Conservation (phyloP, 2,113 vertebrate species). For the Sinocyclocheilus anshuiensis region DNA sequence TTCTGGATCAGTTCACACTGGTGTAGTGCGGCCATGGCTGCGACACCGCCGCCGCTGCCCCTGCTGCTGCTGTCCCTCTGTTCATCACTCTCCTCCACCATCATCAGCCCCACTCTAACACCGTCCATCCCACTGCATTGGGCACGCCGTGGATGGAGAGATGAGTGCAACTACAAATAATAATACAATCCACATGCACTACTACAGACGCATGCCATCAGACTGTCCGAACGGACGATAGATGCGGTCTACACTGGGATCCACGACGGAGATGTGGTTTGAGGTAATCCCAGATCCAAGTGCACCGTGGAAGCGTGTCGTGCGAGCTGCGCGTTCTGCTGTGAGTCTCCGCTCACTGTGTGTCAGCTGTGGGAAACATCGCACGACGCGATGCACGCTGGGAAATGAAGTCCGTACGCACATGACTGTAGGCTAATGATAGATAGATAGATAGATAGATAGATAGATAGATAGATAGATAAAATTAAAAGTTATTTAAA, state of each 20-base stretch:
- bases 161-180: conserved; percentile 15
- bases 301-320: conserved; percentile 42
- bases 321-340: conserved; percentile 58
- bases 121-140: conserved; percentile 40
- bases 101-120: conserved; percentile 42
- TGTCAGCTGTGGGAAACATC: conserved; percentile 80
- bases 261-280: conserved; percentile 34
- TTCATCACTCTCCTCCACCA: conserved; percentile 44
- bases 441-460: background rate
- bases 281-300: conserved; percentile 47
- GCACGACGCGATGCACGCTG: conserved; percentile 69
- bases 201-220: conserved; percentile 40
- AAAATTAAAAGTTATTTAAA: background rate
- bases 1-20: conserved; percentile 95
- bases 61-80: conserved; percentile 39
- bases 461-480: background rate
- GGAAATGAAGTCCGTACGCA: conserved; percentile 70
- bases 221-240: background rate
- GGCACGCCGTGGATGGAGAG: conserved; percentile 37
- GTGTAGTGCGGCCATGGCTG: conserved; percentile 85
- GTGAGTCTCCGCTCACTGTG: conserved; percentile 66
- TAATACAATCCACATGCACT: conserved; percentile 14
- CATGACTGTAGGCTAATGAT: background rate
- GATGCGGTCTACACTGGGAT: background rate
- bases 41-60: conserved; percentile 68